Base-by-base conservation (phyloP, 2,797 vertebrate genomes). In the Poeciliopsis presidionis region DNA sequence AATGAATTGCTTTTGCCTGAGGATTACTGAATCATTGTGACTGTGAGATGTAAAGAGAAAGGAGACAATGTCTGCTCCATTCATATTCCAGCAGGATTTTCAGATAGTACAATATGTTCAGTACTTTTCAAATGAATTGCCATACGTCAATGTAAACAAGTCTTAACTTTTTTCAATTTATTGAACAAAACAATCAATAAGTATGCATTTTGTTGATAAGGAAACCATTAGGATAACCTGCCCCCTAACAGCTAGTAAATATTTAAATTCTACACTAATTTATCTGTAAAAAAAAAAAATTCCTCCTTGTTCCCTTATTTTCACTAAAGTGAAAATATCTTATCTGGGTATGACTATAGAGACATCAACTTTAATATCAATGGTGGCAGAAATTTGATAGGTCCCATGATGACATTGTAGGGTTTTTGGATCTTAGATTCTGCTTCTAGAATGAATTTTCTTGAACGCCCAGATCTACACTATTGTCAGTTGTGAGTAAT, bases 1-100 rank as follows among this genome's bases (percentile, higher is more conserved):
- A 47, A 16, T 11, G 51, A 83, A 47, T 76, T 75, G 1, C 63
- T 74, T 71, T 74, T 78, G 43, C 82, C 25, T 13, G 14, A 55
- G 1, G 49, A n/a, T 76, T 57, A 33, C 57, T 76, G 53, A 71
- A 46, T 81, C 43, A 28, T 51, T 75, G 18, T 77, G 39, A 46
- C 74, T 22, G 53, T 74, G 47, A 39, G 28, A 46, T 33, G 36
- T 57, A 25, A 51, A 73, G 51, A 74, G 51, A 74, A 57, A 77
- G 9, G 28, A 28, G 41, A 1, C 33, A 72, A 45, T 30, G 73
- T 73, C 33, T 20, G 3, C 36, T 45, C 6, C 41, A 36, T 55
- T 74, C 59, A 73, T 36, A 74, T 7, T 77, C 39, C 18, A 61
- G 3, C 22, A 47, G 51, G 33, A 45, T 12, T 74, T 70, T 74